These are phyloP conservation scores for Serinus canaria DNA, from an alignment of 2,113 vertebrate species.

Conservation along the genomic window DNA sequence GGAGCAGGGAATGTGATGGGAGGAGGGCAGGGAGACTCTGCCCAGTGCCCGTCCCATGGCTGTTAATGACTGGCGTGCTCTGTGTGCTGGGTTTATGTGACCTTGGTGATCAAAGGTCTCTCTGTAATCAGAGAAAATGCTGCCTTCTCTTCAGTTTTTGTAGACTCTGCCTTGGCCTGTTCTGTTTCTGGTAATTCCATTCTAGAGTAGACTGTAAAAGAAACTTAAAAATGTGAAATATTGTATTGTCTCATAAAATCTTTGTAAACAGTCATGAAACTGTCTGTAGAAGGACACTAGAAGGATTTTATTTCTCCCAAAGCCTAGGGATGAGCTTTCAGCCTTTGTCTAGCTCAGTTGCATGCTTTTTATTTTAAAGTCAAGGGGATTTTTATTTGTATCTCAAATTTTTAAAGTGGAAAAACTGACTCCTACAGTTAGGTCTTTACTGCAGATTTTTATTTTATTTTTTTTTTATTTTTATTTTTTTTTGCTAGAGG, in stretches of 20 bases:
- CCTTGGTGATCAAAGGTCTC: neutral
- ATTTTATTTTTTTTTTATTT: too few relatives aligned
- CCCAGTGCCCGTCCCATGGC: neutral
- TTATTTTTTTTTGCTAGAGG: neutral
- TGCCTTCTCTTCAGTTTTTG: neutral
- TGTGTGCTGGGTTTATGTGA: neutral
- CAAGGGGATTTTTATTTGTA: neutral
- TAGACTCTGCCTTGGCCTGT: neutral
- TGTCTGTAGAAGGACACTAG: neutral
- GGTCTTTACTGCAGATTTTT: neutral
- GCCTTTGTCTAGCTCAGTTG: neutral
- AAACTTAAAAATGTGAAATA: neutral
- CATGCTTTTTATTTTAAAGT: slow-evolving; percentile 2
- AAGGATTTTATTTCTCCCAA: neutral
- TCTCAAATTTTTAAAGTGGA: neutral
- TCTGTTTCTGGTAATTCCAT: neutral
- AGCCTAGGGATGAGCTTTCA: neutral
- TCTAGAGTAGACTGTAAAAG: neutral
- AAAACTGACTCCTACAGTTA: slow-evolving; percentile 9
- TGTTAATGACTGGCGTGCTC: neutral
- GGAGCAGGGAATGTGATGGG: neutral
- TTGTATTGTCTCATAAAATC: neutral
- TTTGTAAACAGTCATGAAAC: neutral
- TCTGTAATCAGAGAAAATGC: neutral
- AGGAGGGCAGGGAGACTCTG: neutral